Conservation (phyloP, 2,888 invertebrate species). For the Noctua pronuba region DNA sequence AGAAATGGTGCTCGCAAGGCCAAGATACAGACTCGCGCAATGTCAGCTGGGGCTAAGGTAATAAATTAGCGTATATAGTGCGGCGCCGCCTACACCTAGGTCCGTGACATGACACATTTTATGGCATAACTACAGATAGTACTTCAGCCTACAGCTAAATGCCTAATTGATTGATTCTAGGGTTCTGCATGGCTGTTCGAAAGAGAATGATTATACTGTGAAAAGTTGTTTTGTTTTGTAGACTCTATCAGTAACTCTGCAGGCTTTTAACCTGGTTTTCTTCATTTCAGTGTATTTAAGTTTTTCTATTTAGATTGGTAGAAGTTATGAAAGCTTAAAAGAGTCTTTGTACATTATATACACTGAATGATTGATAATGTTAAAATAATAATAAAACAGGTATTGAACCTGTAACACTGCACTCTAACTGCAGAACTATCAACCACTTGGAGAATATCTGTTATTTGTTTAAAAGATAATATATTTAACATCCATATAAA, state of each 20-base stretch:
- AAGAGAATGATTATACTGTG: neutral
- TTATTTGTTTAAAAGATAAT: conserved; percentile 11
- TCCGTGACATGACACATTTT: conserved; percentile 37
- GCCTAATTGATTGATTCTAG: conserved; percentile 26
- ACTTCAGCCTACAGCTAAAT: conserved; percentile 11
- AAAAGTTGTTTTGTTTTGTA: neutral
- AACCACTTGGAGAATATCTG: neutral
- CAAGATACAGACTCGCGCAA: conserved; percentile 92
- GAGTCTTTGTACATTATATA: neutral
- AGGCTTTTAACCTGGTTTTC: neutral
- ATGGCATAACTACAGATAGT: conserved; percentile 12
- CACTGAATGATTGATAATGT: neutral
- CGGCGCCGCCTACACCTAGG: conserved; percentile 55
- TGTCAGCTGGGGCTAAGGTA: conserved; percentile 88
- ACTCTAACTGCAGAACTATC: conserved; percentile 19
- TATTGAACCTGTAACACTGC: conserved; percentile 16
- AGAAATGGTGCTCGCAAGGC: conserved; percentile 91
- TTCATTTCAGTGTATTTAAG: neutral
- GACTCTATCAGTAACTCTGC: neutral
- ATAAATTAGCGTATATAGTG: conserved; percentile 37
- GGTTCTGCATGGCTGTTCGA: neutral
- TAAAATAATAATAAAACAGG: neutral
- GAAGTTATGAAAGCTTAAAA: neutral
- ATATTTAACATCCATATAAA: neutral
- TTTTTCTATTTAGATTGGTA: neutral